Base-by-base conservation (phyloP, 2,888 invertebrate genomes). In the Furcula furcula region DNA sequence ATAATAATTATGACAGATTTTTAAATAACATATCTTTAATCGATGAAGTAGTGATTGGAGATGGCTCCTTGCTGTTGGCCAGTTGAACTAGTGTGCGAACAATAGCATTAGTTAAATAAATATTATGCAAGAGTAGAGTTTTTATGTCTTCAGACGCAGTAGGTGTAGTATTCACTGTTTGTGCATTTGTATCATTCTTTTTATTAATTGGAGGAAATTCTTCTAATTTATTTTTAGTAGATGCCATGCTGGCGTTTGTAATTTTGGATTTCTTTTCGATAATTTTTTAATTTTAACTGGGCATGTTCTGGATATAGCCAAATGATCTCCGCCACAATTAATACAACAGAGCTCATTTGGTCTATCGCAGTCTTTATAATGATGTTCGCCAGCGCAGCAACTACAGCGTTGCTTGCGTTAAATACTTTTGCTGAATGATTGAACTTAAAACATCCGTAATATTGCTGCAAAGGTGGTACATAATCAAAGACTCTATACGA, bases 401-500 rank as follows among this genome's bases (percentile, higher is more conserved):
- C 13, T 12, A 13, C 27, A 27, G 16, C 16, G 15, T 27, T 27
- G 27, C 12, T 27, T 6, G 27, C 27, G 15, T 16, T 16, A 16
- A 3, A 16, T 16, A 16, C 16, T 16, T 16, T 16, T 4, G 16
- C 16, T 16, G n/a, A n/a, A n/a, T n/a, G n/a, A n/a, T n/a, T n/a
- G n/a, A n/a, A n/a, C n/a, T n/a, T n/a, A n/a, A n/a, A 31, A 31
- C 31, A 31, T 11, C 15, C 7, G 10, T 1, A 31, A 9, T 23
- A 35, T 9, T 35, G 31, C 7, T 39, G 31, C 12, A 39, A 20
- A 13, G 39, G 39, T 19, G 34, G 34, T 1, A 39, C 18, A 21
- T 40, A 40, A 4, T 40, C 32, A 25, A 35, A 40, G 7, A 40
- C 34, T 13, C 33, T 27, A 4, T 40, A 36, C 0, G 33, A 40